These are phyloP conservation scores for Ips nitidus DNA, from an alignment of 1,140 invertebrate species.

Conservation along the genomic window DNA sequence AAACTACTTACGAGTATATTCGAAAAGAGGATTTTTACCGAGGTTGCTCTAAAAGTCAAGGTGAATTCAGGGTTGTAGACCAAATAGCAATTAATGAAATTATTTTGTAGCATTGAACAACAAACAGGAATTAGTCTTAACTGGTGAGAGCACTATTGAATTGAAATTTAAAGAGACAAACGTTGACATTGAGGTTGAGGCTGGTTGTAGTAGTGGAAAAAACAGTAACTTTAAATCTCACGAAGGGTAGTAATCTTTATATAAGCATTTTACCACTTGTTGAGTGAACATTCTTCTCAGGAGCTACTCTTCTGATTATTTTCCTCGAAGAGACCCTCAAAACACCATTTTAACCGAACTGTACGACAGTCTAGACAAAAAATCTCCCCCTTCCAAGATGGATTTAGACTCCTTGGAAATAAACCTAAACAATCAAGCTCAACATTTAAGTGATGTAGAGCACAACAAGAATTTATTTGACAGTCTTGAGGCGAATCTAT, in stretches of 20 bases:
- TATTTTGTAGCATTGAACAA: constrained; percentile 41
- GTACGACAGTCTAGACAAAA: constrained; percentile 50
- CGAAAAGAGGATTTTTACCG: constrained; percentile 53
- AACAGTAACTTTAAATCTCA: constrained; percentile 10
- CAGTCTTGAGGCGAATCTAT: constrained; percentile 45
- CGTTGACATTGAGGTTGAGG: constrained; percentile 47
- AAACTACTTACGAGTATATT: constrained; percentile 52
- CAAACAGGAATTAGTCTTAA: constrained; percentile 35
- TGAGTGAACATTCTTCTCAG: constrained; percentile 5
- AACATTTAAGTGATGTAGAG: constrained; percentile 21
- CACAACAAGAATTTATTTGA: constrained; percentile 40
- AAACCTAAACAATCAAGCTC: constrained; percentile 41
- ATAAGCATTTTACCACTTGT: background rate
- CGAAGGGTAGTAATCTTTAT: too few relatives aligned
- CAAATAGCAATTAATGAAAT: too few relatives aligned
- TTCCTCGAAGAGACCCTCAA: constrained; percentile 32
- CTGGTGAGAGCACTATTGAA: constrained; percentile 47
- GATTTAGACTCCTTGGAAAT: constrained; percentile 46
- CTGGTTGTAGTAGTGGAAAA: constrained; percentile 3
- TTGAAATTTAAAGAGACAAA: constrained; percentile 51
- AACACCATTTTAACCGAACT: constrained; percentile 45
- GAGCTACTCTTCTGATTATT: constrained; percentile 11
- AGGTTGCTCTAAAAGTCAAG: too few relatives aligned
- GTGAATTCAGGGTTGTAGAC: too few relatives aligned
- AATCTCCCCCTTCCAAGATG: constrained; percentile 40